phyloP scores from a whole-genome alignment of 2,888 invertebrate species.

The Drosophila nr. medialis region DNA sequence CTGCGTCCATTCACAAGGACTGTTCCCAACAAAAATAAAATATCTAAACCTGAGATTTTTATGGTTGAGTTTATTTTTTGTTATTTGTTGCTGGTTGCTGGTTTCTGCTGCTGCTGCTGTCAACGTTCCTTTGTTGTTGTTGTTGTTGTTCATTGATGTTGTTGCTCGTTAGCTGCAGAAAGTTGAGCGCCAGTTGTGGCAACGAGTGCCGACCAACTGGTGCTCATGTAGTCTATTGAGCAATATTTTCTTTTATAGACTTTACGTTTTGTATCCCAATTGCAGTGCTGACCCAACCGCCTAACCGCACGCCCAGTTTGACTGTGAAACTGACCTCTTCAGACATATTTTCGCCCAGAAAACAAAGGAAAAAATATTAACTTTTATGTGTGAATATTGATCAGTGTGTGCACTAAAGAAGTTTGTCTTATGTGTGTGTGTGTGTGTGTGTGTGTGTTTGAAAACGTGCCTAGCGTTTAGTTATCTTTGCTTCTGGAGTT shows the following conservation, averaged over 20 bases:
- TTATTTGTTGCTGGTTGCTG: slow-evolving; percentile 47
- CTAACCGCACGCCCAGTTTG: slow-evolving; percentile 18
- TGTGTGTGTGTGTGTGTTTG: slow-evolving; percentile 20
- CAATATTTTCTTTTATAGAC: slow-evolving; percentile 73
- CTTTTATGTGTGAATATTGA: slow-evolving; percentile 51
- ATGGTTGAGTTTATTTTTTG: slow-evolving; percentile 67
- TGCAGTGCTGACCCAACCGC: slow-evolving; percentile 17
- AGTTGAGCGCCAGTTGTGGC: slow-evolving; percentile 37
- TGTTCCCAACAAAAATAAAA: slow-evolving; percentile 42
- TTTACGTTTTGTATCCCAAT: slow-evolving; percentile 58
- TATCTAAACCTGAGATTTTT: slow-evolving; percentile 77
- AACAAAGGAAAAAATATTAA: slow-evolving; percentile 54
- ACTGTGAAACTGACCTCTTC: slow-evolving; percentile 43
- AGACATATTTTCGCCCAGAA: slow-evolving; percentile 53
- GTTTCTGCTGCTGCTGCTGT: slow-evolving; percentile 14
- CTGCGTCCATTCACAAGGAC: slow-evolving; percentile 26
- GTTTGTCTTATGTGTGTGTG: slow-evolving; percentile 11
- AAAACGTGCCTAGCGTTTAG: slow-evolving; percentile 43
- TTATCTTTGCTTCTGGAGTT: slow-evolving; percentile 22
- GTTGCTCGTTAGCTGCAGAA: slow-evolving; percentile 42
- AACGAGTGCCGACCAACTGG: slow-evolving; percentile 27
- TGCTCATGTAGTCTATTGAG: slow-evolving; percentile 41
- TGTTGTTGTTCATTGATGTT: slow-evolving; percentile 21
- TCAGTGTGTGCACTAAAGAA: slow-evolving; percentile 5
- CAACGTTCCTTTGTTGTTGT: slow-evolving; percentile 10